Conservation (phyloP, 2,888 invertebrate species). For the Congeria kusceri region DNA sequence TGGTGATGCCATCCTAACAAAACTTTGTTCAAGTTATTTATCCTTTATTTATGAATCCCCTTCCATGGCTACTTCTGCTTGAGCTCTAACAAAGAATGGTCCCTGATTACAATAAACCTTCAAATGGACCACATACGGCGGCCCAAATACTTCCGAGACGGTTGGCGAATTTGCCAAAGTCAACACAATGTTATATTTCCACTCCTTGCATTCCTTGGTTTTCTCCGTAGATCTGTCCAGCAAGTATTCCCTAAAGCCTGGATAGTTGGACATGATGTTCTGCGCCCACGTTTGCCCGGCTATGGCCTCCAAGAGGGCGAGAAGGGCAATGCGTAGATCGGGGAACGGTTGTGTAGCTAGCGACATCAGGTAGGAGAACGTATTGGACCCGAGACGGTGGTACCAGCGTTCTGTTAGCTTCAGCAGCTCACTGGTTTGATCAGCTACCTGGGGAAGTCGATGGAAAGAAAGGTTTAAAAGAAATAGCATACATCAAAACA, state of each 20-base stretch:
- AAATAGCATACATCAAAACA: no score
- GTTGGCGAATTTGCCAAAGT: slow-evolving; percentile 85
- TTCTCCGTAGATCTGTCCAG: slow-evolving; percentile 91
- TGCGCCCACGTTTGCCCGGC: slow-evolving; percentile 93
- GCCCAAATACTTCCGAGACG: slow-evolving; percentile 87
- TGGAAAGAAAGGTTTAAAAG: slow-evolving; percentile 8
- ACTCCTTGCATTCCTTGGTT: slow-evolving; percentile 90
- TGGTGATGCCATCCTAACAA: no score
- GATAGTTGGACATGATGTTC: slow-evolving; percentile 89
- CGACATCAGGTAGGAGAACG: slow-evolving; percentile 88
- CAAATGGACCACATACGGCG: slow-evolving; percentile 88
- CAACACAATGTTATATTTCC: slow-evolving; percentile 91
- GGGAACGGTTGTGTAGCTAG: slow-evolving; percentile 92
- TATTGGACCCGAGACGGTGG: slow-evolving; percentile 86
- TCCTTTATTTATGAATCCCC: slow-evolving; percentile 85
- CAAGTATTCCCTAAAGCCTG: slow-evolving; percentile 92
- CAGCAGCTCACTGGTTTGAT: slow-evolving; percentile 86
- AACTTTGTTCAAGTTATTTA: no score
- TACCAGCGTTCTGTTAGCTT: slow-evolving; percentile 89
- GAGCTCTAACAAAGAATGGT: slow-evolving; percentile 90
- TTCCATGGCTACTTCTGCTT: slow-evolving; percentile 92
- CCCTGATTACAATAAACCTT: slow-evolving; percentile 91
- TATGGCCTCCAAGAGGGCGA: slow-evolving; percentile 89
- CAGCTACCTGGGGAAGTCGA: slow-evolving; percentile 77
- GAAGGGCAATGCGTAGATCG: slow-evolving; percentile 90